A percentile compares a stretch with the other conserved stretches of the same genome.
Evolutionary conservation across 2,797 vertebrate genomes (phyloP).

Genomic region (Bradypus variegatus): DNA sequence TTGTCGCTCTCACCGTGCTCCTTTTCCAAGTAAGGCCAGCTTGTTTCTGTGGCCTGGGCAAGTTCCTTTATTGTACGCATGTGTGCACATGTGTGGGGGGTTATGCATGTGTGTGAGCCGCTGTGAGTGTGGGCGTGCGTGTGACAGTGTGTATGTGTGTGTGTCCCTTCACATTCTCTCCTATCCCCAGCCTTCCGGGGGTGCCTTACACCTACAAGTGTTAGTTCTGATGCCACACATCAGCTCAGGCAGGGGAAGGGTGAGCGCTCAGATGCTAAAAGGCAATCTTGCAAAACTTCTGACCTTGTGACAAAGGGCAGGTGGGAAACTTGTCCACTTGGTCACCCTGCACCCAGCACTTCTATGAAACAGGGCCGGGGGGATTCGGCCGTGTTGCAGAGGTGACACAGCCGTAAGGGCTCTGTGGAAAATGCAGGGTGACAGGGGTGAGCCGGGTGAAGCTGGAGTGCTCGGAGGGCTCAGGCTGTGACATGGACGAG

Average conservation of each 20-base stretch:
- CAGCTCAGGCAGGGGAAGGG: too few relatives aligned
- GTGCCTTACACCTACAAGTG: not conserved
- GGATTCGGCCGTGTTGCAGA: not conserved
- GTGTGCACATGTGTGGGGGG: too few relatives aligned
- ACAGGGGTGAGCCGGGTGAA: fast-evolving
- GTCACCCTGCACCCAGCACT: too few relatives aligned
- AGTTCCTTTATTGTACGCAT: not conserved
- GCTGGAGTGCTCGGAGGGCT: not conserved
- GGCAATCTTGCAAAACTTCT: fast-evolving
- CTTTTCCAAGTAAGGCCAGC: not conserved
- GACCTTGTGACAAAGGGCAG: fast-evolving
- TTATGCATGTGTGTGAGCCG: fast-evolving
- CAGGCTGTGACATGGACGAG: not conserved
- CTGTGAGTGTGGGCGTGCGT: too few relatives aligned
- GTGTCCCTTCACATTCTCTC: not conserved
- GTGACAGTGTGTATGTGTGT: not conserved
- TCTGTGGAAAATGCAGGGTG: not conserved
- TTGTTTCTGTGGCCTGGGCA: not conserved
- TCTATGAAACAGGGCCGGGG: not conserved
- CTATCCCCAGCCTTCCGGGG: not conserved
- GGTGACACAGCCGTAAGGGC: not conserved
- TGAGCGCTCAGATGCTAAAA: not conserved
- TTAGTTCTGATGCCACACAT: not conserved
- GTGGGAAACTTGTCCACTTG: fast-evolving
- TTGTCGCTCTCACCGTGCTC: not conserved